Base-by-base conservation (phyloP, 2,888 invertebrate species). In the Eupithecia vulgata region DNA sequence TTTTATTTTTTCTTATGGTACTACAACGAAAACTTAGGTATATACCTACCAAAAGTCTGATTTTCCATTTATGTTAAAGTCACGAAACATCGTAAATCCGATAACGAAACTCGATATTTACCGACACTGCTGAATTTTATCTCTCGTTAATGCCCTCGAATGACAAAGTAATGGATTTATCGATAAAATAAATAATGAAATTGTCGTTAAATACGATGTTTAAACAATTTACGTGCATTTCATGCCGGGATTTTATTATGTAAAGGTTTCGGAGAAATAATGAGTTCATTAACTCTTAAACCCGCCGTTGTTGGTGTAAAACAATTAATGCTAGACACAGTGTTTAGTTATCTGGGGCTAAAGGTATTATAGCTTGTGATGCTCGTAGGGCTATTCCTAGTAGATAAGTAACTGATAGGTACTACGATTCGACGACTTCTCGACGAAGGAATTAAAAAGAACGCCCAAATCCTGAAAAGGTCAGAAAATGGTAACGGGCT, bases 81-180 rank as follows among this genome's bases (percentile, higher is more conserved):
- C 61, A 61, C 34, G 17, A 69, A 35, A 48, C 59, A 72, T 45
- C 57, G 61, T 59, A 37, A 76, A 62, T 70, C 67, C 67, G 61
- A 70, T 75, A 67, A 76, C 69, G 69, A 34, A 71, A 71, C 67
- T 37, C 45, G 57, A 48, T 70, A 68, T 72, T 71, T 67, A 59
- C 71, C 72, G 65, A 40, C 37, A 69, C 73, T 71, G 72, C 57
- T 67, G 64, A 65, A 42, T 30, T 61, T 70, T 76, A 72, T 70
- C 66, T 71, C 62, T 25, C 72, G 57, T 71, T 75, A 70, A 75
- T 69, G 67, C 57, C 73, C 61, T 57, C 21, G 34, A 70, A 67
- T 70, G 72, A 65, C 45, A 21, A 25, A 69, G 48, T 67, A 73
- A 76, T 72, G 70, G 70, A 76, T 76, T 71, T 70, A 72, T 69